Evolutionary conservation across 2,113 vertebrate genomes (phyloP).

Genomic region (Gopherus evgoodei): DNA sequence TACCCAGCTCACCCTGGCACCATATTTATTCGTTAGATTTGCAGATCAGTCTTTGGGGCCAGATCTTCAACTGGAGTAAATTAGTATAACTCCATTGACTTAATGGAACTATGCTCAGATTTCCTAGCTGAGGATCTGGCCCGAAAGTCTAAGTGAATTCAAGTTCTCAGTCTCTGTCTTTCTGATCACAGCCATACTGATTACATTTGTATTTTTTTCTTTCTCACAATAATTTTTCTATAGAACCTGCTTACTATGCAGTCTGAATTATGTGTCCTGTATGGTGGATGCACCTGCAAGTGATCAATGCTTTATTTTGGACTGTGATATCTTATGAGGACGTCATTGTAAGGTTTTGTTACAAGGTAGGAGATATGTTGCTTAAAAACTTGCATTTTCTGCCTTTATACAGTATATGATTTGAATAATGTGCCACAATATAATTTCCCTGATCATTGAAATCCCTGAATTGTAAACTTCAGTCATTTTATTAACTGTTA

Average conservation of each 20-base stretch:
- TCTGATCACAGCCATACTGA: background rate
- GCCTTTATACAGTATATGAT: background rate
- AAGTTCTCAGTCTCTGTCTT: background rate
- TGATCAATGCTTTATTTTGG: background rate
- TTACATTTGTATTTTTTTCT: background rate
- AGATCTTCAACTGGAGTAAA: background rate
- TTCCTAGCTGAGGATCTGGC: fast-evolving
- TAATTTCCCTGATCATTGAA: conserved; percentile 25
- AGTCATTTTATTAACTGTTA: conserved; percentile 29
- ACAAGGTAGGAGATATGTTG: conserved; percentile 78
- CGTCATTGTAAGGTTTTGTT: conserved; percentile 65
- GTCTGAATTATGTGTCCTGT: conserved; percentile 14
- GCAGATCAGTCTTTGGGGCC: background rate
- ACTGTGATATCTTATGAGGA: background rate
- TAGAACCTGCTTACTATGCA: background rate
- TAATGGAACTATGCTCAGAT: background rate
- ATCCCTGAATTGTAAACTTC: conserved; percentile 3
- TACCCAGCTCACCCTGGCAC: fast-evolving
- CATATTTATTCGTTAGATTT: background rate
- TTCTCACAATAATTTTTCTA: background rate
- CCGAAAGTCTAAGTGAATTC: background rate
- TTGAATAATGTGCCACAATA: conserved; percentile 24
- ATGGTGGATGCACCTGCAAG: conserved; percentile 8
- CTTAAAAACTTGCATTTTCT: conserved; percentile 59
- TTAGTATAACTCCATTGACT: background rate